Evolutionary conservation across 2,113 vertebrate species (phyloP).

Genomic region (Antechinus flavipes): DNA sequence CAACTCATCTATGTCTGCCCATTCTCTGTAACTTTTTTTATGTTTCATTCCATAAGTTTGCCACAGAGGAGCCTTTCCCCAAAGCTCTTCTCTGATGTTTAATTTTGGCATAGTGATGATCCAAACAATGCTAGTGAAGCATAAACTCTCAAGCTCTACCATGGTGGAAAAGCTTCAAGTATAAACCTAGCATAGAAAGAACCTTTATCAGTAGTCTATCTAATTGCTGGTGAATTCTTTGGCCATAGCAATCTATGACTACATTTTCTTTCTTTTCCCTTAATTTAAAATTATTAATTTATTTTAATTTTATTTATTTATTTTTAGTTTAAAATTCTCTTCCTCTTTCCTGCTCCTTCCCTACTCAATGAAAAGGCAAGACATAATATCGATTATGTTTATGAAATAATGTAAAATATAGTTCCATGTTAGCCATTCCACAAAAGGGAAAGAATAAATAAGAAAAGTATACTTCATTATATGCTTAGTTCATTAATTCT

Average conservation of each 20-base stretch:
- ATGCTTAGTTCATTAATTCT: neutral
- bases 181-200: neutral
- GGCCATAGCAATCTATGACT: neutral
- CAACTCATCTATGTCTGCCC: neutral
- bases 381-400: neutral
- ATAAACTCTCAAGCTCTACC: neutral
- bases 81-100: neutral
- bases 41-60: neutral
- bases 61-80: neutral
- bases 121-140: neutral
- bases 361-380: neutral
- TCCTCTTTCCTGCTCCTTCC: neutral
- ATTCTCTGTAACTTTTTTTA: neutral
- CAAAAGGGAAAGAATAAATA: neutral
- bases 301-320: neutral
- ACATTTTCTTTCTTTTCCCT: neutral
- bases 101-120: neutral
- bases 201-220: neutral
- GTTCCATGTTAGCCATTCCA: neutral
- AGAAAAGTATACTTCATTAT: neutral
- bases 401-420: neutral
- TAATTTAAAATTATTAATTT: neutral
- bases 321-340: neutral
- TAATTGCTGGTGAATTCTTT: neutral
- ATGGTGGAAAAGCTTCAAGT: neutral